Evolutionary conservation across 53 echinoderm and acorn worm genomes (phyloP).

Genomic region (Zoroaster sp.): DNA sequence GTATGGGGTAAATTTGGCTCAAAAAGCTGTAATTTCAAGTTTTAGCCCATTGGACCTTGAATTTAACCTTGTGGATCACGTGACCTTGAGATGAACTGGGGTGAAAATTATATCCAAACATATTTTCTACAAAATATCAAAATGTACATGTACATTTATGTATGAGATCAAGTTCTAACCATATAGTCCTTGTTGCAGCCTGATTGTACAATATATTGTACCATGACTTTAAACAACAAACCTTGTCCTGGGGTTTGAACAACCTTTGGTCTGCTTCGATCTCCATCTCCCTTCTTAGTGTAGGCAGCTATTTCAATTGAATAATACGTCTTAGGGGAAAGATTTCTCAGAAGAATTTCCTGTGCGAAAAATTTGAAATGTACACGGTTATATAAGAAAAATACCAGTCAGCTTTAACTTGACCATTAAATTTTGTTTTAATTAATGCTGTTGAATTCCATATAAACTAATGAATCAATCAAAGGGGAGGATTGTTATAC

Average conservation of each 20-base stretch:
- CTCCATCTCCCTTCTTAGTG: constrained; percentile 88
- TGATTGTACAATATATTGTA: too few relatives aligned
- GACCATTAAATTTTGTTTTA: neutral
- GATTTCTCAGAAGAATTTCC: constrained; percentile 64
- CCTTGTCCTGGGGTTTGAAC: constrained; percentile 90
- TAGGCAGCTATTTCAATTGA: constrained; percentile 87
- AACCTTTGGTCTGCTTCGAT: constrained; percentile 62
- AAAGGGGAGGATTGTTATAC: neutral
- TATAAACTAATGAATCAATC: neutral
- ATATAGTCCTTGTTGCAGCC: too few relatives aligned
- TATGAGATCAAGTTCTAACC: too few relatives aligned
- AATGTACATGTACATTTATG: too few relatives aligned
- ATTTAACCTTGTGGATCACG: too few relatives aligned
- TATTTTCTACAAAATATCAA: too few relatives aligned
- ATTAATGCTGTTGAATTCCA: neutral
- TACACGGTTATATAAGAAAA: neutral
- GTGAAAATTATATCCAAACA: too few relatives aligned
- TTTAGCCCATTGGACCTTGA: too few relatives aligned
- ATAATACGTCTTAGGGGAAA: constrained; percentile 81
- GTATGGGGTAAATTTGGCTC: too few relatives aligned
- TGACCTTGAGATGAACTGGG: too few relatives aligned
- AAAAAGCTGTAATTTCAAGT: too few relatives aligned
- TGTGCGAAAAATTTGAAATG: constrained; percentile 1
- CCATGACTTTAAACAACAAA: too few relatives aligned
- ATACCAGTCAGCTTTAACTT: neutral